Conservation (phyloP, 2,113 vertebrate genomes). For the Crotalus tigris region DNA sequence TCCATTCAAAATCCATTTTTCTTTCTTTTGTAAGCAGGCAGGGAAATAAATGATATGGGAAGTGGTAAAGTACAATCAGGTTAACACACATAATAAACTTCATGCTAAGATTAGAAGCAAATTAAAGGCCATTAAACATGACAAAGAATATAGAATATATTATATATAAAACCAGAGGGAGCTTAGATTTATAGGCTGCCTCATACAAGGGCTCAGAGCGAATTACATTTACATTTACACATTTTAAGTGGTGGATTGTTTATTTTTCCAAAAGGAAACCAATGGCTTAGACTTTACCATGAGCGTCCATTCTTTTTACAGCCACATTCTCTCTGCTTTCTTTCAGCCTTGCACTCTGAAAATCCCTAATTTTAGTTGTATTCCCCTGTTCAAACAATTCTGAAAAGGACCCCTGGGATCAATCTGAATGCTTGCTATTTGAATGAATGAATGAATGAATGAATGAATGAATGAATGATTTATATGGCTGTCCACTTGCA, state of each 20-base stretch:
- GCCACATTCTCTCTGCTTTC: neutral
- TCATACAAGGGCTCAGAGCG: neutral
- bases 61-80: neutral
- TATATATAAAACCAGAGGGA: neutral
- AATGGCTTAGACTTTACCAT: neutral
- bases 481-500: neutral
- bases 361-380: neutral
- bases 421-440: neutral
- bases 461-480: neutral
- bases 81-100: fast-evolving
- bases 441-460: neutral
- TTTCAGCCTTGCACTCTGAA: neutral
- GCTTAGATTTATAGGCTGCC: neutral
- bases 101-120: neutral
- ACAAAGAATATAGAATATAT: neutral
- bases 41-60: neutral
- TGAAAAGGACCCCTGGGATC: neutral
- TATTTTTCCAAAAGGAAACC: neutral
- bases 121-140: neutral
- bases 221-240: neutral
- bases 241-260: neutral
- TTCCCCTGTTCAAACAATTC: neutral
- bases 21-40: neutral
- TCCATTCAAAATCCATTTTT: conserved; percentile 8
- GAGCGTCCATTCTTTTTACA: neutral